A percentile compares a stretch with the other conserved stretches of the same genome.
phyloP scores from a whole-genome alignment of 2,113 vertebrate genomes.

The Thinocorus orbignyianus region DNA sequence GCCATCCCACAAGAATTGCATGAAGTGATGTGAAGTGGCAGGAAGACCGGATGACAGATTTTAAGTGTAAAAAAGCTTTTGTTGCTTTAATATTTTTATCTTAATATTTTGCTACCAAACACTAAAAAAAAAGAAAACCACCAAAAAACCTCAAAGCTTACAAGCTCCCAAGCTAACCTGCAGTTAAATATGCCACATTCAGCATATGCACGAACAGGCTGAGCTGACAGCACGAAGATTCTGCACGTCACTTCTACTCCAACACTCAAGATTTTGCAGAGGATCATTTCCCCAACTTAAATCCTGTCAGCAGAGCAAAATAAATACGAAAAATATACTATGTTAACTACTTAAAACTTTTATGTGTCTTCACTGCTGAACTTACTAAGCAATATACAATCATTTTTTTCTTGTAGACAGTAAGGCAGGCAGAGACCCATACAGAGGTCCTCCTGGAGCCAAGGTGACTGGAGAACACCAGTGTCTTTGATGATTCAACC shows the following conservation, averaged over 20 bases:
- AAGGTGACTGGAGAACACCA: background rate
- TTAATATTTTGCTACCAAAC: slow-evolving; percentile 18
- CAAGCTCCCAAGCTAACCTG: slow-evolving; percentile 35
- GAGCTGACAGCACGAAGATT: slow-evolving; percentile 43
- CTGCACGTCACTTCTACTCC: slow-evolving; percentile 10
- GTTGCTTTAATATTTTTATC: slow-evolving; percentile 26
- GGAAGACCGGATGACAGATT: slow-evolving; percentile 6
- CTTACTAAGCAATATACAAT: background rate
- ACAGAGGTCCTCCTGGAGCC: background rate
- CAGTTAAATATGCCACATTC: slow-evolving; percentile 18
- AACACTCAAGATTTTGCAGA: background rate
- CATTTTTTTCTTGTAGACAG: background rate
- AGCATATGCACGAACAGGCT: slow-evolving; percentile 42
- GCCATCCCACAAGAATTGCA: background rate
- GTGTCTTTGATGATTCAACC: background rate
- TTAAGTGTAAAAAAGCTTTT: slow-evolving; percentile 11
- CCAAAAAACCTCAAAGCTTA: background rate
- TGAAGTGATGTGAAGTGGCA: background rate
- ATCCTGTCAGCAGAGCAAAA: background rate
- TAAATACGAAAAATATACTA: background rate
- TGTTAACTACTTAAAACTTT: background rate
- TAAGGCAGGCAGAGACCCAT: background rate
- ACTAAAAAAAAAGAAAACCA: background rate
- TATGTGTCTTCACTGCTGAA: background rate
- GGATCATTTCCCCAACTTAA: background rate